phyloP scores from a whole-genome alignment of 2,113 vertebrate genomes.

The Psophia crepitans region DNA sequence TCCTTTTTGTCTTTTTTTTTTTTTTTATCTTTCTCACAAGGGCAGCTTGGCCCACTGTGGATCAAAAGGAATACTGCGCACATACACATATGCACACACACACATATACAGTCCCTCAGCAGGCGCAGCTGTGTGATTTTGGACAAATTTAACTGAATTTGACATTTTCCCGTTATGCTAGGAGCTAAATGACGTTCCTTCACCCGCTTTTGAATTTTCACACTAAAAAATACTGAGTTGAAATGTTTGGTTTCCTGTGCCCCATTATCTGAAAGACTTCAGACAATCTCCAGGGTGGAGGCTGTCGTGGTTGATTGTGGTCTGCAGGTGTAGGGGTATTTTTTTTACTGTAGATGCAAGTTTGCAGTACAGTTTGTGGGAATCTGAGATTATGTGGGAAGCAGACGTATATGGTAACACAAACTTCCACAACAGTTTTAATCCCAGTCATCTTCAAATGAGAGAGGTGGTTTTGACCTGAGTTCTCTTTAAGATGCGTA shows the following conservation, averaged over 20 bases:
- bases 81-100: fast-evolving
- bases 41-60: neutral
- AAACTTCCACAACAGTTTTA: neutral
- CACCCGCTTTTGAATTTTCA: neutral
- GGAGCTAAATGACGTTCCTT: neutral
- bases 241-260: neutral
- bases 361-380: neutral
- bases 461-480: neutral
- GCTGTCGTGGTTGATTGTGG: neutral
- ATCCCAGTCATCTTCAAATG: neutral
- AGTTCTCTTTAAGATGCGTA: neutral
- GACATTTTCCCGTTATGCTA: neutral
- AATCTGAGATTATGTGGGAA: neutral
- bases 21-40: neutral
- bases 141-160: neutral
- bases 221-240: neutral
- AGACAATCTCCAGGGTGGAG: neutral
- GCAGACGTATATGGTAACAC: neutral
- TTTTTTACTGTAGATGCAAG: neutral
- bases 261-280: neutral
- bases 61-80: neutral
- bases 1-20: neutral
- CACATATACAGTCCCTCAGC: neutral
- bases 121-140: neutral
- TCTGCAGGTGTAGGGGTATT: neutral